Base-by-base conservation (phyloP, 2,888 invertebrate species). In the Drosophila diplacantha region DNA sequence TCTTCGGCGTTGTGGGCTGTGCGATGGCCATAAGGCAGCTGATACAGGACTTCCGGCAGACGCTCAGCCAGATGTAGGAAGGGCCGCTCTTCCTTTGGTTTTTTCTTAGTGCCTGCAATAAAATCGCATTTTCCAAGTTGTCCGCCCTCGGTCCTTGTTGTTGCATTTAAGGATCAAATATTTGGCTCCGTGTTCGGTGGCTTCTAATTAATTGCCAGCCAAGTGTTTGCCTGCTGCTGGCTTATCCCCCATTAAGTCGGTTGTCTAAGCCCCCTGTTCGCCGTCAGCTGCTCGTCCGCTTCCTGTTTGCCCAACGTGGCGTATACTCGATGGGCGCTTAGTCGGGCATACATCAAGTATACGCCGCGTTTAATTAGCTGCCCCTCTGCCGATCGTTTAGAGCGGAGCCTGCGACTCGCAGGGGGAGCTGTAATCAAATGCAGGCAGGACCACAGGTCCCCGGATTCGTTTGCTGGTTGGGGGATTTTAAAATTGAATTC, bases 131-230 rank as follows among this genome's bases (percentile, higher is more conserved):
- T 51, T 31, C 22, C 49, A 8, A 51, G 57, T 18, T 24, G 26
- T 35, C 9, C 18, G 29, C 22, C 49, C 12, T 20, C 20, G 26
- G 47, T 43, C 18, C 31, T 32, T 41, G 43, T 32, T 65, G 46
- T 32, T 47, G 62, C 50, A 52, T 43, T 69, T 53, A 49, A 53
- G 41, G 32, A 43, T 47, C 37, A 49, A 70, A 62, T 69, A 69
- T 64, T 52, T 61, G 52, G 50, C 20, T 63, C 51, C 51, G 50
- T 68, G 67, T 63, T 83, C 72, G 75, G 74, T 78, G 70, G 68
- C 67, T 76, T 84, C 85, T 83, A 86, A 86, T 86, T 86, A 85
- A 83, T 81, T 81, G 66, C 63, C 66, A 56, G 62, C 53, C 60
- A 62, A 74, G 68, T 76, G 65, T 62, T 74, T 64, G 67, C 62